Evolutionary conservation across 2,888 invertebrate genomes (phyloP).

Genomic region (Caenorhabditis sp.): DNA sequence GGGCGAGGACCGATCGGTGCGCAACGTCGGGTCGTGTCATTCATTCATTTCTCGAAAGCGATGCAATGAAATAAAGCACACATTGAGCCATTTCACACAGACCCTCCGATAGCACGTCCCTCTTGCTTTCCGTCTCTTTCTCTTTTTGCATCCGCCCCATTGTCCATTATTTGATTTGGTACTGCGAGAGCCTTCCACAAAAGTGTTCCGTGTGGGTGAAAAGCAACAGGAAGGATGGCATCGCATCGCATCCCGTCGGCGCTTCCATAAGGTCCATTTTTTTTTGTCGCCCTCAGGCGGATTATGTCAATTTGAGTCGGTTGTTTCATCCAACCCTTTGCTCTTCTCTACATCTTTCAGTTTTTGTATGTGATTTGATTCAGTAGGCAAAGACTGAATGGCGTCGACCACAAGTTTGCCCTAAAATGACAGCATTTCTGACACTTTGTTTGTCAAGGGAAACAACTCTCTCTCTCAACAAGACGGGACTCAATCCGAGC

Average conservation of each 20-base stretch:
- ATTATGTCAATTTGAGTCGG: slow-evolving; percentile 56
- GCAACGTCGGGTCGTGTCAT: slow-evolving; percentile 28
- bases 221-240: slow-evolving; percentile 26
- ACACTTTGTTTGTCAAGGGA: slow-evolving; percentile 56
- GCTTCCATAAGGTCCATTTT: neutral
- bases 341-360: slow-evolving; percentile 16
- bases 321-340: slow-evolving; percentile 24
- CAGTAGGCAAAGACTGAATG: neutral
- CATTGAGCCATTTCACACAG: slow-evolving; percentile 32
- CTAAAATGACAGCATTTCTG: slow-evolving; percentile 53
- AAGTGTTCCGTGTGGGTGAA: slow-evolving; percentile 40
- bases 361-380: slow-evolving; percentile 22
- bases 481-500: neutral
- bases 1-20: slow-evolving; percentile 21
- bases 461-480: neutral
- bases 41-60: slow-evolving; percentile 49
- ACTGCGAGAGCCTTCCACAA: slow-evolving; percentile 40
- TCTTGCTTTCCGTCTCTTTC: neutral
- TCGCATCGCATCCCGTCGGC: neutral
- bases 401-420: slow-evolving; percentile 22
- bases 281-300: slow-evolving; percentile 32
- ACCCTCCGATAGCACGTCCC: slow-evolving; percentile 14
- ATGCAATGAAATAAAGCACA: slow-evolving; percentile 60
- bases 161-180: slow-evolving; percentile 64
- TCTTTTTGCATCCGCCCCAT: slow-evolving; percentile 23